Conservation (phyloP, 2,797 vertebrate species). For the Neomorphus geoffroyi region DNA sequence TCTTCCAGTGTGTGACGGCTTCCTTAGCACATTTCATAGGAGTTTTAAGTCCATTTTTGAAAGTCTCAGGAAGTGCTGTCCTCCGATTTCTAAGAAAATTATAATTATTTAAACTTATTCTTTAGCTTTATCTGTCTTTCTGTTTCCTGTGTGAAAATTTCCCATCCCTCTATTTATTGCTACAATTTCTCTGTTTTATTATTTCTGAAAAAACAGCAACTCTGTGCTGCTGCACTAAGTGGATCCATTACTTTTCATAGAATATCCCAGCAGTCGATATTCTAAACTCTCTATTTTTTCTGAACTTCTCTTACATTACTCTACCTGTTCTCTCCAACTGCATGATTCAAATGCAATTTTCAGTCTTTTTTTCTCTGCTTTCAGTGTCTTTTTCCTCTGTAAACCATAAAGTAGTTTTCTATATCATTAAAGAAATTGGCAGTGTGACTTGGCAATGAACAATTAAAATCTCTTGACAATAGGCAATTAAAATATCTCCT, state of each 20-base stretch:
- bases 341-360: neutral
- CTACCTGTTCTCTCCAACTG: neutral
- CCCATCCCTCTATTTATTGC: neutral
- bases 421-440: neutral
- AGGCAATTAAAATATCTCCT: neutral
- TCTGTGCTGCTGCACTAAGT: too few species aligned
- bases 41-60: neutral
- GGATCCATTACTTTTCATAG: neutral
- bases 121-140: neutral
- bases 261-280: neutral
- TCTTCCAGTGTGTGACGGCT: neutral
- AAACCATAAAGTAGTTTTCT: neutral
- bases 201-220: too few species aligned
- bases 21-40: neutral
- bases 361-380: neutral
- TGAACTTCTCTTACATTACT: neutral
- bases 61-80: neutral
- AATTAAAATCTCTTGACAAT: neutral
- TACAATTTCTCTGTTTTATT: neutral
- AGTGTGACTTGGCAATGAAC: neutral
- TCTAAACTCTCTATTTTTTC: neutral
- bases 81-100: neutral
- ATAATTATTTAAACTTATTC: neutral
- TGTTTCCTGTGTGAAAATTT: neutral
- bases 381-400: neutral